These are phyloP conservation scores for Ornithorhynchus anatinus DNA, from an alignment of 2,113 vertebrate genomes.

Conservation along the genomic window DNA sequence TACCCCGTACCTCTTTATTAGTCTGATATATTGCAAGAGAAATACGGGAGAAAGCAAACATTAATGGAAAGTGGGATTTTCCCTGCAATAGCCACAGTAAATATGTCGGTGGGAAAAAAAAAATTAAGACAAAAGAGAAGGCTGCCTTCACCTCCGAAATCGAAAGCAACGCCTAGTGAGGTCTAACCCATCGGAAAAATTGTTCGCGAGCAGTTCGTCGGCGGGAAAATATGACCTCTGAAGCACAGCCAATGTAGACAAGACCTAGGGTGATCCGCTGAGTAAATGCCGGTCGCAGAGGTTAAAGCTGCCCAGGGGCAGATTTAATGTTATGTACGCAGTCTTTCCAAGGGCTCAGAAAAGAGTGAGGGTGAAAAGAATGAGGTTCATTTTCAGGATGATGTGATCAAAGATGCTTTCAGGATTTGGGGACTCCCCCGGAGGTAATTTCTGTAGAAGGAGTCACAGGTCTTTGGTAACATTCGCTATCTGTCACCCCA, in stretches of 20 bases:
- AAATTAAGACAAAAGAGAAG: constrained; percentile 51
- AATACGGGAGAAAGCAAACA: constrained; percentile 22
- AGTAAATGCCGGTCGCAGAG: constrained; percentile 27
- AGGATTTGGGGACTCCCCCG: constrained; percentile 36
- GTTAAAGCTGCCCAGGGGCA: constrained; percentile 29
- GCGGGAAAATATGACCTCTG: constrained; percentile 45
- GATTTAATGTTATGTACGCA: constrained; percentile 58
- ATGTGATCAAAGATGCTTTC: constrained; percentile 30
- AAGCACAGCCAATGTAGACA: constrained; percentile 48
- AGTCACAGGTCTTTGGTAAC: neutral
- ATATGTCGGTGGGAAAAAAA: constrained; percentile 10
- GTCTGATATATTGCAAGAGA: neutral
- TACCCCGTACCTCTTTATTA: constrained; percentile 3
- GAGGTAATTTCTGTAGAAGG: constrained; percentile 25
- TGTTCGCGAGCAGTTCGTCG: constrained; percentile 34
- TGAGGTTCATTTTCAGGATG: constrained; percentile 23
- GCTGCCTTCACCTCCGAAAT: constrained; percentile 30
- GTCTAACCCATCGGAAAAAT: constrained; percentile 41
- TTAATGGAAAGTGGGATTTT: constrained; percentile 41
- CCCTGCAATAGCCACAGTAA: constrained; percentile 39
- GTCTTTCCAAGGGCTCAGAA: constrained; percentile 46
- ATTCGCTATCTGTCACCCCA: neutral
- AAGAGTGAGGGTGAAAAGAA: constrained; percentile 17
- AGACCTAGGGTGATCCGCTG: constrained; percentile 26
- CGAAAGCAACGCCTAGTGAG: constrained; percentile 51